Base-by-base conservation (phyloP, 2,888 invertebrate genomes). In the Stenurella melanura region DNA sequence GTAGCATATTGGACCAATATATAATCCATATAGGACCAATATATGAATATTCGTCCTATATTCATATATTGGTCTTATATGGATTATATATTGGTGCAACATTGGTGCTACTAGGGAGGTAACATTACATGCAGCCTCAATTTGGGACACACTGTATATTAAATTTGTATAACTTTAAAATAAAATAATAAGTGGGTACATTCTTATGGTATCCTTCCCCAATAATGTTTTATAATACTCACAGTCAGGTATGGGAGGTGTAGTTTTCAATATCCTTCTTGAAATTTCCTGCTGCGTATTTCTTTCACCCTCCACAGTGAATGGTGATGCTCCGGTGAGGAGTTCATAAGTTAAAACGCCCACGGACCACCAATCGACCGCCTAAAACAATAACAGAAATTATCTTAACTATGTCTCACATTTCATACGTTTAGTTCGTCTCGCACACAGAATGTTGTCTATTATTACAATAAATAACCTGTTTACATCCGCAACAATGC, bases 321-420 rank as follows among this genome's bases (percentile, higher is more conserved):
- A 99, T 2, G 99, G 99, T 0, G 98, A 98, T 9, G 98, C 97
- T 71, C 99, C 98, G 0, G 98, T 98, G 73, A 99, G 91, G 60
- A 99, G 93, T 90, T 99, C 98, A 91, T 98, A 99, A 0, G 98
- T 97, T 63, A 99, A 91, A 1, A 99, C 98, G 9, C 98, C 98
- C 9, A 98, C 95, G 38, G 98, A 98, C 99, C 99, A 99, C 98
- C 98, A 99, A 91, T 99, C 99, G 7, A 98, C 98, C 68, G 97
- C 96, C 95, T 97, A 91, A 30, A 89, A 89, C 86, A 87, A 90
- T 90, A 82, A 81, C 3, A 50, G 15, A 50, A 26, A 50, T 50
- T n/a, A 50, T 50, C 50, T n/a, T 17, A 50, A 50, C 50, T 50
- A n/a, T 15, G n/a, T 50, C 12, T 17, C n/a, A n/a, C n/a, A 6